Evolutionary conservation across 2,797 vertebrate species (phyloP).

Genomic region (Amniataba percoides): DNA sequence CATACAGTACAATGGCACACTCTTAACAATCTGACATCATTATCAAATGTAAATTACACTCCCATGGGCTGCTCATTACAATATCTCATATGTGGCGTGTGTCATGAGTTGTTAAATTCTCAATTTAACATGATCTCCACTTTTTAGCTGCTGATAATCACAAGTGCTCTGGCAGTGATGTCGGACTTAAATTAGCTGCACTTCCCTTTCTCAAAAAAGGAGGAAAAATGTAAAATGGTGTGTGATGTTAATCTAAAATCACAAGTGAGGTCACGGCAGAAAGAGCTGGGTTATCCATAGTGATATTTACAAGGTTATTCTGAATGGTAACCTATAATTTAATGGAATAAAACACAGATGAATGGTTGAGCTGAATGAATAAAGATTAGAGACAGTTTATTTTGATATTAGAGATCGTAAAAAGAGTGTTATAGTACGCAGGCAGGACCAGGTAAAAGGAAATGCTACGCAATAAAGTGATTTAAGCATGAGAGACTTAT

Average conservation of each 20-base stretch:
- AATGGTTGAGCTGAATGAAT: constrained; percentile 26
- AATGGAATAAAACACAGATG: not conserved
- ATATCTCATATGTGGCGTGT: constrained; percentile 54
- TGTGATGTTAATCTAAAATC: constrained; percentile 44
- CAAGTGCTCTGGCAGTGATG: constrained; percentile 40
- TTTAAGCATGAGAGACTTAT: constrained; percentile 69
- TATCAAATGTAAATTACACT: constrained; percentile 74
- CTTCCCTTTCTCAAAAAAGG: constrained; percentile 21
- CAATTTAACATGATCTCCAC: constrained; percentile 59
- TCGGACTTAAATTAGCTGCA: constrained; percentile 53
- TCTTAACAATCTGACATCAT: constrained; percentile 62
- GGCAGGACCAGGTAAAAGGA: constrained; percentile 39
- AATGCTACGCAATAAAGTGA: constrained; percentile 62
- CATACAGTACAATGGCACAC: constrained; percentile 46
- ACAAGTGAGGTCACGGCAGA: constrained; percentile 15
- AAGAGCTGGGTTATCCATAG: constrained; percentile 1
- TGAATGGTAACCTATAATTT: constrained; percentile 23
- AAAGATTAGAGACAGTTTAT: constrained; percentile 36
- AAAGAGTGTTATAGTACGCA: constrained; percentile 14
- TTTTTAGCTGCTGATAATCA: constrained; percentile 52
- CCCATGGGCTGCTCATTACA: constrained; percentile 66
- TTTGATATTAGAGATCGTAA: constrained; percentile 36
- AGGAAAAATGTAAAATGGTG: constrained; percentile 34
- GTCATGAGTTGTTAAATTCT: constrained; percentile 62
- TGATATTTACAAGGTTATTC: constrained; percentile 40